Percentiles rank a stretch among this genome's conserved stretches.
phyloP scores from a whole-genome alignment of 2,888 invertebrate species.

The Limnephilus marmoratus region DNA sequence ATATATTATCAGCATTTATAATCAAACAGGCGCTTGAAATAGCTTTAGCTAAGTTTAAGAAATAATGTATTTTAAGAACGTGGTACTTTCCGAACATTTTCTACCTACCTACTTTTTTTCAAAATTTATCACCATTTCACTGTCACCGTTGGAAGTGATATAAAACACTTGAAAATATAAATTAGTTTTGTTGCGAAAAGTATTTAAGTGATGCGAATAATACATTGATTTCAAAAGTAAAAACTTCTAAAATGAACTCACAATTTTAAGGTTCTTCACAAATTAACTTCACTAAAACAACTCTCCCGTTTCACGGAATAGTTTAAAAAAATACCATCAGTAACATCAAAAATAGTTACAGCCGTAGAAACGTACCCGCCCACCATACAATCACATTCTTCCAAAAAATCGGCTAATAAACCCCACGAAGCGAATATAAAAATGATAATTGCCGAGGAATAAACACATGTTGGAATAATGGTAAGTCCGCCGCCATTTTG shows the following conservation, averaged over 20 bases:
- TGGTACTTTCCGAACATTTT: not conserved
- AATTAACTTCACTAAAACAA: not conserved
- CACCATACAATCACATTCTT: slow-evolving; percentile 46
- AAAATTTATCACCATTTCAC: not conserved
- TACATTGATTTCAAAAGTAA: not conserved
- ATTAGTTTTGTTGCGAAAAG: not conserved
- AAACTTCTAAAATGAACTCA: not conserved
- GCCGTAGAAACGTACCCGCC: not conserved
- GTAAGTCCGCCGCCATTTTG: slow-evolving; percentile 52
- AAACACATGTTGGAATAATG: slow-evolving; percentile 55
- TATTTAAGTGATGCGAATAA: too few relatives aligned
- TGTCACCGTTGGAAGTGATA: not conserved
- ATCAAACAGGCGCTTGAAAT: not conserved
- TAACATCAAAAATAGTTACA: not conserved
- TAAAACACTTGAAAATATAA: not conserved
- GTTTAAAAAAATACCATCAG: not conserved
- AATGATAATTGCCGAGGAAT: slow-evolving; percentile 53
- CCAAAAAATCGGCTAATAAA: slow-evolving; percentile 52
- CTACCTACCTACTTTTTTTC: not conserved
- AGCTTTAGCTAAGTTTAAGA: not conserved
- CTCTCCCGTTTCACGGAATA: not conserved
- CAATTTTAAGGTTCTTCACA: not conserved
- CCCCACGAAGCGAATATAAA: slow-evolving; percentile 55
- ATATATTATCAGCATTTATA: not conserved
- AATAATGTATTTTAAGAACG: not conserved